Base-by-base conservation (phyloP, 2,888 invertebrate genomes). In the Pyralis farinalis region DNA sequence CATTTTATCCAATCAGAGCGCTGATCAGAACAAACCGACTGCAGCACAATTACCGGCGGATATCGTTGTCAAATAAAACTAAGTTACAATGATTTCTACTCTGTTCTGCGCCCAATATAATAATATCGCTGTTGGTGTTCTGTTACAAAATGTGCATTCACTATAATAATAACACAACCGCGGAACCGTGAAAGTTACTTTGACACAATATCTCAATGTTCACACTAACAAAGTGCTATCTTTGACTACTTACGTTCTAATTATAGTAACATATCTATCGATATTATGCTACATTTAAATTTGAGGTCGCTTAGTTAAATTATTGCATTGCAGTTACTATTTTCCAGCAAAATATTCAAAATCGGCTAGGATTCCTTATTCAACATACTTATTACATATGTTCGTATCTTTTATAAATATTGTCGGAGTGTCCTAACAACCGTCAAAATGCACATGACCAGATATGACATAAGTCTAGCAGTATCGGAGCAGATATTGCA, bases 181-280 rank as follows among this genome's bases (percentile, higher is more conserved):
- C 39, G 34, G 31, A 47, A 44, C 42, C 39, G 39, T 42, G 37
- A 40, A 44, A 44, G 41, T 40, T 39, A 34, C 36, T 42, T 43
- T 43, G 41, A 43, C 42, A 43, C 39, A 45, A 16, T 43, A 30
- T 10, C 20, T 8, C 38, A 38, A 22, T 38, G 12, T 34, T 22
- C 12, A 22, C 12, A 37, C 27, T 33, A 40, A 22, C 10, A 21
- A 29, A 10, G 12, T 30, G 10, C 12, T 40, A 34, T 22, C 8
- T 21, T 39, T 25, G n/a, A 10, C 34, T 36, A 37, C n/a, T 36
- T 5, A 25, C 4, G 16, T 11, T 37, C 8, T n/a, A 4, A 28
- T 4, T 9, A 28, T 16, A 9, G 29, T 10, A 27, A 34, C 1
- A 25, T 37, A 30, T 21, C 28, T 20, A 25, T 25, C 7, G 25